phyloP scores from a whole-genome alignment of 2,888 invertebrate species.

The Colletes collaris region DNA sequence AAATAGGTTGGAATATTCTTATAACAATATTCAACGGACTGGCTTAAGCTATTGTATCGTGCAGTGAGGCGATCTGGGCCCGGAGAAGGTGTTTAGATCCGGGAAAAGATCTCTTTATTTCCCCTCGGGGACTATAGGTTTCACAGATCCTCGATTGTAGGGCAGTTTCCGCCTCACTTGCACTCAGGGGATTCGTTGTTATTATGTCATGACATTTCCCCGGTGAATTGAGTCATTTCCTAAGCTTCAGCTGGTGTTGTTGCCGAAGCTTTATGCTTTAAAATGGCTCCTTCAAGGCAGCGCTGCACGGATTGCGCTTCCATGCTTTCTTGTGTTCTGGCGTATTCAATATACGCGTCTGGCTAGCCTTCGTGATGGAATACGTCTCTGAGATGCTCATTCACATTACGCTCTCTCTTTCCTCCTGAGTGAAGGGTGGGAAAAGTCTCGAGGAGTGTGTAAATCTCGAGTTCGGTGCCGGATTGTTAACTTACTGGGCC shows the following conservation, averaged over 20 bases:
- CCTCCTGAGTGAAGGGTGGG: too few relatives aligned
- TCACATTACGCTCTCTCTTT: too few relatives aligned
- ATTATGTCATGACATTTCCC: neutral
- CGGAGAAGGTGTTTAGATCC: neutral
- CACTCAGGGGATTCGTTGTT: neutral
- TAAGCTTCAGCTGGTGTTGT: neutral
- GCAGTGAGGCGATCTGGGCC: conserved; percentile 63
- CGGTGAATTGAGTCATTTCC: neutral
- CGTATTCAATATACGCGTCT: too few relatives aligned
- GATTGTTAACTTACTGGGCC: too few relatives aligned
- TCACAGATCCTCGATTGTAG: neutral
- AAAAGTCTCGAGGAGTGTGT: too few relatives aligned
- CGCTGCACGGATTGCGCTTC: neutral
- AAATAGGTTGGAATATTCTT: conserved; percentile 56
- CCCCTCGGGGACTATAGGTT: neutral
- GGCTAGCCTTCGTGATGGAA: too few relatives aligned
- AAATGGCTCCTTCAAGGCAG: too few relatives aligned
- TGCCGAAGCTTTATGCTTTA: neutral
- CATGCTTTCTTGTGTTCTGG: too few relatives aligned
- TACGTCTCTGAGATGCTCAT: too few relatives aligned
- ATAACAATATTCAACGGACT: conserved; percentile 35
- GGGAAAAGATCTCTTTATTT: neutral
- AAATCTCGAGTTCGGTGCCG: too few relatives aligned
- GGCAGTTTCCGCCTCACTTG: too few relatives aligned
- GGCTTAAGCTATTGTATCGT: conserved; percentile 30